phyloP scores from a whole-genome alignment of 1,140 invertebrate species.

The Delia radicum region DNA sequence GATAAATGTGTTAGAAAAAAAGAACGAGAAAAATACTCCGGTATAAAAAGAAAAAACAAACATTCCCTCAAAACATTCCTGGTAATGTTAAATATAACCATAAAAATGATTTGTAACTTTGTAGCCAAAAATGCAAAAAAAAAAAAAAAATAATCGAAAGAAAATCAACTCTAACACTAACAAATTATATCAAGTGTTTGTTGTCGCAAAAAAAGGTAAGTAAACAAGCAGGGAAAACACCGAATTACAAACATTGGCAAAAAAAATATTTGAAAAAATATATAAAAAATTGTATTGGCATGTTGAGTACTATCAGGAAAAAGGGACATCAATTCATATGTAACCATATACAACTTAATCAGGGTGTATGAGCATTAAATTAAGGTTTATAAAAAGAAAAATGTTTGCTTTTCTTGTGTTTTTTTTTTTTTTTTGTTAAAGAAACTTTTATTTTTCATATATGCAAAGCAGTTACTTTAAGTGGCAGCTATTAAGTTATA shows the following conservation, averaged over 20 bases:
- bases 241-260: neutral
- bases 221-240: neutral
- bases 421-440: conserved; percentile 5
- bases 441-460: neutral
- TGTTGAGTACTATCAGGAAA: too few relatives aligned
- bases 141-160: neutral
- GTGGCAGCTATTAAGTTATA: neutral
- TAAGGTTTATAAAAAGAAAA: neutral
- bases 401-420: neutral
- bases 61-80: conserved; percentile 4
- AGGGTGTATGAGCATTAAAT: conserved; percentile 7
- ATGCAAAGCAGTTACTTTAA: neutral
- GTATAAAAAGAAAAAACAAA: conserved; percentile 18
- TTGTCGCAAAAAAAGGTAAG: neutral
- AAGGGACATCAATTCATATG: neutral
- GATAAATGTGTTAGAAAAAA: neutral
- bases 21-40: conserved; percentile 9
- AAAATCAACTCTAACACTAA: neutral
- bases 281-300: neutral
- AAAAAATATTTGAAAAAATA: neutral
- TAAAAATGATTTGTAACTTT: conserved; percentile 21
- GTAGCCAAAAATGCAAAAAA: neutral
- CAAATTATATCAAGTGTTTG: neutral
- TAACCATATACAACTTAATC: neutral
- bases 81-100: conserved; percentile 6